Base-by-base conservation (phyloP, 2,888 invertebrate genomes). In the Blera fallax region DNA sequence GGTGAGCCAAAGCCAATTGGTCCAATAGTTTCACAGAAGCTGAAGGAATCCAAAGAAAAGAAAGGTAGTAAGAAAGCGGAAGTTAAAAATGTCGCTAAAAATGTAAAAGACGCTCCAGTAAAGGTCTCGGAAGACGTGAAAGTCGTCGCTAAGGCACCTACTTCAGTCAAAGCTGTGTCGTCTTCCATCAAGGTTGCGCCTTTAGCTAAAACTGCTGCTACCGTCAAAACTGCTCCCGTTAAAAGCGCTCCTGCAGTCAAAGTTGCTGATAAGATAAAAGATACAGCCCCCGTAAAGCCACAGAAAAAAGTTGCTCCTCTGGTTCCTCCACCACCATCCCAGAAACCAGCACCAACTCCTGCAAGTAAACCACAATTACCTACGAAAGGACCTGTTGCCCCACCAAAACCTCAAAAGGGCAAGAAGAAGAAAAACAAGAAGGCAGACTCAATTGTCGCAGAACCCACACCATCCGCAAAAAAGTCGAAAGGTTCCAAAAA, bases 381-480 rank as follows among this genome's bases (percentile, higher is more conserved):
- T 5, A 11, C 43, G 6, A 64, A 64, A 48, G 48, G 27, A 10
- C 62, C 62, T 10, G 29, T 62, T 32, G 21, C 18, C 6, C 11
- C 16, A 8, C 0, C 14, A 6, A 60, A 56, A 32, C 29, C 48
- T 1, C 10, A 29, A n/a, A 18, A 64, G 29, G 52, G 43, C 14
- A 77, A 79, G 18, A 72, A 79, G 11, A 78, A 69, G 29, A 69
- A 48, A 3, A 54, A 70, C 5, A 54, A 18, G 8, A 27, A 54
- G 27, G 10, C 10, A 2, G 24, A 6, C 1, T 10, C 24, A 14
- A 8, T 48, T 0, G 43, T 8, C 27, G 14, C 14, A 18, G 67
- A 52, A 11, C 1, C 16, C 1, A 8, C 11, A 11, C 2, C 27
- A 45, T 1, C n/a, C 0, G 2, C 11, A 16, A 32, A 43, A n/a